These are phyloP conservation scores for Pagrus major DNA, from an alignment of 2,113 vertebrate species.

Conservation along the genomic window DNA sequence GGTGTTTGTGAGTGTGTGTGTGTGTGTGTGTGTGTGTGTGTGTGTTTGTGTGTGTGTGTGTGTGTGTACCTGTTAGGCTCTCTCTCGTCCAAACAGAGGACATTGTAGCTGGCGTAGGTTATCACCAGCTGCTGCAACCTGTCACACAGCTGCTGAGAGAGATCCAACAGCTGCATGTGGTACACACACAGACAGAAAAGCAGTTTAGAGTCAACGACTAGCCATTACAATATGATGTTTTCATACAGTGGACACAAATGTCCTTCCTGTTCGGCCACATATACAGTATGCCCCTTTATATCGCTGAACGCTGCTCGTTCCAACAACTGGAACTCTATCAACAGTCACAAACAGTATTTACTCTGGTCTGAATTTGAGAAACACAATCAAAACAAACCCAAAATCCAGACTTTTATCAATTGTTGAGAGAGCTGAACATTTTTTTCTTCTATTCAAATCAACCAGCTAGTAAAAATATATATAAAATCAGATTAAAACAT, in stretches of 20 bases:
- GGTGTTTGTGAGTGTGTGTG: neutral
- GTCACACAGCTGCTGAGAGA: slow-evolving; percentile 88
- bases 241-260: neutral
- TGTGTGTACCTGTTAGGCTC: slow-evolving; percentile 82
- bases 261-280: neutral
- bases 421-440: neutral
- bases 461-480: neutral
- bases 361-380: neutral
- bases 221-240: neutral
- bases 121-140: slow-evolving; percentile 87
- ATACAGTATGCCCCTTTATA: no score
- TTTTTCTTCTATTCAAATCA: neutral
- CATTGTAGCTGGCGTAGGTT: slow-evolving; percentile 79
- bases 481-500: neutral
- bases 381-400: neutral
- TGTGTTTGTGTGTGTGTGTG: neutral
- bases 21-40: slow-evolving; percentile 19
- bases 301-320: neutral
- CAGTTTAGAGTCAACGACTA: neutral
- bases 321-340: neutral
- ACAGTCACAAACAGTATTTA: neutral
- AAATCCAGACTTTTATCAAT: neutral
- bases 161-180: slow-evolving; percentile 82
- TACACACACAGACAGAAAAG: slow-evolving; percentile 33
- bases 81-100: slow-evolving; percentile 84